Percentiles rank a stretch among this genome's conserved stretches.
phyloP scores from a whole-genome alignment of 2,797 vertebrate genomes.

The Scolopax rusticola region DNA sequence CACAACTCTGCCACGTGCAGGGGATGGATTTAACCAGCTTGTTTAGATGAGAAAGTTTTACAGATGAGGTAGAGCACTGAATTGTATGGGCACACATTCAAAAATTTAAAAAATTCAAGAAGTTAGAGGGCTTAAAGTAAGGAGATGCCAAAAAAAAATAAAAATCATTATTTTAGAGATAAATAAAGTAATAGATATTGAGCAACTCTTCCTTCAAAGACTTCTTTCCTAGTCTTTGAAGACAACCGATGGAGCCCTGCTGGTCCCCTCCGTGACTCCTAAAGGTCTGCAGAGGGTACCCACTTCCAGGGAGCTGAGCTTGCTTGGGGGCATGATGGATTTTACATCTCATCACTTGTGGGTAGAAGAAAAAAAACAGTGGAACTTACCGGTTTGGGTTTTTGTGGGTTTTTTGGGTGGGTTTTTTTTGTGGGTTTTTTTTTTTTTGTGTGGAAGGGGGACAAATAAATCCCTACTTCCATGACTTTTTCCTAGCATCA shows the following conservation, averaged over 20 bases:
- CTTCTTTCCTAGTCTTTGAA: background rate
- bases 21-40: background rate
- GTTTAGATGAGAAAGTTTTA: background rate
- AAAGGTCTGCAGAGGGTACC: background rate
- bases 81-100: background rate
- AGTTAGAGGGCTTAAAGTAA: background rate
- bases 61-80: background rate
- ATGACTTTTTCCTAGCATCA: background rate
- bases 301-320: background rate
- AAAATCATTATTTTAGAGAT: background rate
- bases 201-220: background rate
- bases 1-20: background rate
- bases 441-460: background rate
- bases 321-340: background rate
- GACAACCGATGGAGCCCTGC: background rate
- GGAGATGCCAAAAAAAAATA: background rate
- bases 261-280: background rate
- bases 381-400: background rate
- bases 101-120: background rate
- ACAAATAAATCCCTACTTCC: background rate
- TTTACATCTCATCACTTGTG: background rate
- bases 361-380: background rate
- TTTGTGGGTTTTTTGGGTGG: no score
- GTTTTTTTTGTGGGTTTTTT: no score
- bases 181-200: background rate